phyloP scores from a whole-genome alignment of 2,888 invertebrate genomes.

The Chrysomela aeneicollis region DNA sequence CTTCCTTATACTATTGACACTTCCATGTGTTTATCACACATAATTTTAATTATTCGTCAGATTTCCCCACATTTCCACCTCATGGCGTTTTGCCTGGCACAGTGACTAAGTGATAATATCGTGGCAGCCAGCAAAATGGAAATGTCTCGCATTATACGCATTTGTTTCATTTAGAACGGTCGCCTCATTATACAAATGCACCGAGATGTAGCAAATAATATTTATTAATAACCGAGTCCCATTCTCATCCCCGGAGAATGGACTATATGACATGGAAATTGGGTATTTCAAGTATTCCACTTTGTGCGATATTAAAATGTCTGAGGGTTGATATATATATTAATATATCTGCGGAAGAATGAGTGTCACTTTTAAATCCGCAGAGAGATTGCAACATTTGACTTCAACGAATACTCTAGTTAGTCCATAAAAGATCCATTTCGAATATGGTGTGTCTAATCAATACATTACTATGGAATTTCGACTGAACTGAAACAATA shows the following conservation, averaged over 20 bases:
- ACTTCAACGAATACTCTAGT: too few species aligned
- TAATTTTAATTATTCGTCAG: too few species aligned
- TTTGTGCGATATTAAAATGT: constrained; percentile 10
- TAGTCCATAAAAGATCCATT: too few species aligned
- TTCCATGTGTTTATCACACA: too few species aligned
- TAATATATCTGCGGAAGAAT: background rate
- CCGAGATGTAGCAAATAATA: constrained; percentile 41
- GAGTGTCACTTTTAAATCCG: background rate
- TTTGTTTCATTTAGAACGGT: background rate
- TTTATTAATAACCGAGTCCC: constrained; percentile 49
- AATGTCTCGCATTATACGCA: constrained; percentile 1
- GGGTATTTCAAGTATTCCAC: constrained; percentile 31
- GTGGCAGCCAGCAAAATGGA: constrained; percentile 3
- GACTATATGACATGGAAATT: constrained; percentile 28
- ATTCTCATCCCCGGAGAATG: constrained; percentile 41
- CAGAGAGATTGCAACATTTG: background rate
- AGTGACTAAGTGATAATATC: background rate
- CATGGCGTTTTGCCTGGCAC: background rate
- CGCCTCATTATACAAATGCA: constrained; percentile 28
- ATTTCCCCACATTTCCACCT: too few species aligned
- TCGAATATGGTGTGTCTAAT: too few species aligned
- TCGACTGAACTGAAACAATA: too few species aligned
- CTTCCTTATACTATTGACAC: too few species aligned
- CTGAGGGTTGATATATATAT: background rate
- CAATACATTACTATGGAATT: too few species aligned